phyloP scores from a whole-genome alignment of 2,797 vertebrate species.

The Crocodylus rhombifer region DNA sequence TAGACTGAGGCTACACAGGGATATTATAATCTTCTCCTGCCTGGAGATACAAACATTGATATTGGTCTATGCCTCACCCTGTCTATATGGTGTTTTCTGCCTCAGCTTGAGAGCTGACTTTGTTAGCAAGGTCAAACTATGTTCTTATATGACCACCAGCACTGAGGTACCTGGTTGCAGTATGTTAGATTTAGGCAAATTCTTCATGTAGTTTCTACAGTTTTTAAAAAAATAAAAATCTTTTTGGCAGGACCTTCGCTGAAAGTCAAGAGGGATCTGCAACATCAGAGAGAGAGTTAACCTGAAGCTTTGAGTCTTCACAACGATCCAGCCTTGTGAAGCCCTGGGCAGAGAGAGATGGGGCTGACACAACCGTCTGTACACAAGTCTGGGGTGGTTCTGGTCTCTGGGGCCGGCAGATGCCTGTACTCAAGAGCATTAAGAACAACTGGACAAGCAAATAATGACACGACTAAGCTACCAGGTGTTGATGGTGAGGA shows the following conservation, averaged over 20 bases:
- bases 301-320: not conserved
- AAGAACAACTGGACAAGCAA: not conserved
- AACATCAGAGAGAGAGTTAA: not conserved
- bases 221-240: not conserved
- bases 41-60: no score
- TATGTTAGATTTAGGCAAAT: not conserved
- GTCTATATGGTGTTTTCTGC: no score
- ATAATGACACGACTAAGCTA: not conserved
- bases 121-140: not conserved
- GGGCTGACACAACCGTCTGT: not conserved
- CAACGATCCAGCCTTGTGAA: not conserved
- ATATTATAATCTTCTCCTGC: not conserved
- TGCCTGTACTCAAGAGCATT: not conserved
- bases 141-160: not conserved
- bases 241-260: not conserved
- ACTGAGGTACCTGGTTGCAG: not conserved
- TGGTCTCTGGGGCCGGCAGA: not conserved
- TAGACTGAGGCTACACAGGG: not conserved
- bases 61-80: no score
- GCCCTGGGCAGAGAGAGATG: not conserved
- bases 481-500: not conserved
- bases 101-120: no score
- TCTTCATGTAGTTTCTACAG: not conserved
- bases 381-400: not conserved
- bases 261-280: not conserved